Evolutionary conservation across 2,797 vertebrate genomes (phyloP).

Genomic region (Coluber constrictor): DNA sequence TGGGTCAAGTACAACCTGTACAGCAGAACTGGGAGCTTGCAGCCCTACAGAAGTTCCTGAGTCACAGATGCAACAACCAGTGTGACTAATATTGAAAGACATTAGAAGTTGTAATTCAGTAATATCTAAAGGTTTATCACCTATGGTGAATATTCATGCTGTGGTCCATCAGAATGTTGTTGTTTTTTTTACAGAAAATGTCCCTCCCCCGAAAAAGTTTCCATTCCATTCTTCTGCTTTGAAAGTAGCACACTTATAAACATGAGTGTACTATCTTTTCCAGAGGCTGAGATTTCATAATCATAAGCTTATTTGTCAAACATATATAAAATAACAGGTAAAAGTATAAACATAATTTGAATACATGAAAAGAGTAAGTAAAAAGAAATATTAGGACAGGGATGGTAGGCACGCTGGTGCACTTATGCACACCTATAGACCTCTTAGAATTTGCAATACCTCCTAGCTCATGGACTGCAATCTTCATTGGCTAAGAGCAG

Average conservation of each 20-base stretch:
- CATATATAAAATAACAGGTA: too few relatives aligned
- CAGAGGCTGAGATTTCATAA: background rate
- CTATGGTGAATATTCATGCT: background rate
- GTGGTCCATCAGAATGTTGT: background rate
- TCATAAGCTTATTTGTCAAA: too few relatives aligned
- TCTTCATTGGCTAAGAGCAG: background rate
- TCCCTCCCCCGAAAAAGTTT: background rate
- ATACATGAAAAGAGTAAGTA: too few relatives aligned
- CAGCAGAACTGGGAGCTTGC: background rate
- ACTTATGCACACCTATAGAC: too few relatives aligned
- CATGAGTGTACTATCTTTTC: background rate
- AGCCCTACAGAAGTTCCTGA: background rate
- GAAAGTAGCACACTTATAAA: background rate
- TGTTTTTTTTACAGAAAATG: background rate
- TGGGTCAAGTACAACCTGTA: background rate
- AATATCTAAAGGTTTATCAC: background rate
- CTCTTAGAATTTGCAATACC: background rate
- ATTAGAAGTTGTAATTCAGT: background rate
- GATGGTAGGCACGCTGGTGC: too few relatives aligned
- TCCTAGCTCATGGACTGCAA: background rate
- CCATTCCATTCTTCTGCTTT: background rate
- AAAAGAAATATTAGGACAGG: too few relatives aligned
- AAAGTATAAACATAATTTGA: too few relatives aligned
- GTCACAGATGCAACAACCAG: background rate
- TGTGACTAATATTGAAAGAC: background rate